Percentiles rank a stretch among this genome's conserved stretches.
Evolutionary conservation across 2,888 invertebrate species (phyloP).

Genomic region (Pandemis cinnamomeana): DNA sequence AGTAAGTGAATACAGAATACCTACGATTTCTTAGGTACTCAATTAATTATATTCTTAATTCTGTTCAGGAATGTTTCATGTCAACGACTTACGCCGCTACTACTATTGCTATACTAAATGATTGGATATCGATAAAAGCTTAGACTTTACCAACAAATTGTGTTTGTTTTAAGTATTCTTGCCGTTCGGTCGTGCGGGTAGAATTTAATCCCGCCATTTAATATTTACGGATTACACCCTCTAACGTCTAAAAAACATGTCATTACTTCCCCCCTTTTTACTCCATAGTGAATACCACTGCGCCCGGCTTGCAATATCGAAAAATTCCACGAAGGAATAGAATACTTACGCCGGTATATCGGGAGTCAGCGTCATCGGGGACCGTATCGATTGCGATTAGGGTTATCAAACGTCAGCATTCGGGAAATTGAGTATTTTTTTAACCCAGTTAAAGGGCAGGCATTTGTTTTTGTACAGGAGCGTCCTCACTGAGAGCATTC

Average conservation of each 20-base stretch:
- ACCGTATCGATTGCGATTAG: slow-evolving; percentile 58
- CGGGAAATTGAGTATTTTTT: background rate
- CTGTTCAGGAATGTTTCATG: too few species aligned
- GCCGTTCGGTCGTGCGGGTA: background rate
- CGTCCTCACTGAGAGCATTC: too few species aligned
- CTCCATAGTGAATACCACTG: slow-evolving; percentile 18
- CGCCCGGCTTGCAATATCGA: slow-evolving; percentile 46
- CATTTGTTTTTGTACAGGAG: too few species aligned
- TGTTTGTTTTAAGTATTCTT: background rate
- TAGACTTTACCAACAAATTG: too few species aligned
- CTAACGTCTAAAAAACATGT: slow-evolving; percentile 16
- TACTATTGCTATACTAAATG: too few species aligned
- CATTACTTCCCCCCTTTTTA: slow-evolving; percentile 7
- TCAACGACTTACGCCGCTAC: too few species aligned
- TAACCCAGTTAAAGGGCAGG: too few species aligned
- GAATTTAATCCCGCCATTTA: slow-evolving; percentile 5
- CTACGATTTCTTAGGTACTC: too few species aligned
- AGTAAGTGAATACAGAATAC: too few species aligned
- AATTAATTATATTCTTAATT: too few species aligned
- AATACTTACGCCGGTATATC: slow-evolving; percentile 47
- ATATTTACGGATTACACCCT: slow-evolving; percentile 17
- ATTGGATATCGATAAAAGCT: too few species aligned
- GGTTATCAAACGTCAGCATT: slow-evolving; percentile 3
- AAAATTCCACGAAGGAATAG: slow-evolving; percentile 48
- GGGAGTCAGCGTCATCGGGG: slow-evolving; percentile 52